A percentile compares a stretch with the other conserved stretches of the same genome.
Evolutionary conservation across 2,888 invertebrate species (phyloP).

Genomic region (Synergus gifuensis): DNA sequence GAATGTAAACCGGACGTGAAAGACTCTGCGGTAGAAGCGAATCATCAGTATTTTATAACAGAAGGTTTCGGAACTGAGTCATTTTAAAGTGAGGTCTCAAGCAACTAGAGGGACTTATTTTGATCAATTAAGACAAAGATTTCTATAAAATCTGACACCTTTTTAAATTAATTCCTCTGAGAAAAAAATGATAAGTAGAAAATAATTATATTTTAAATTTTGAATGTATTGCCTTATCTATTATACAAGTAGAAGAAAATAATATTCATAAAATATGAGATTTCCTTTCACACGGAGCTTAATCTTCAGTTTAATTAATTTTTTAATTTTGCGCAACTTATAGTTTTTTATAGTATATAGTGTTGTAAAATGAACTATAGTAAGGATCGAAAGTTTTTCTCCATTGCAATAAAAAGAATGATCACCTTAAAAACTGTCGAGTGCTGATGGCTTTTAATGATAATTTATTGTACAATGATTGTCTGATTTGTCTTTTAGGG

Average conservation of each 20-base stretch:
- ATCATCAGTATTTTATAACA: conserved; percentile 3
- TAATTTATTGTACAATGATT: not conserved
- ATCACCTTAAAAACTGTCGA: not conserved
- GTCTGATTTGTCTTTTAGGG: not conserved
- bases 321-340: not conserved
- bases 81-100: not conserved
- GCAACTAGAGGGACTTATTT: not conserved
- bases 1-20: conserved; percentile 18
- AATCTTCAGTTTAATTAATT: not conserved
- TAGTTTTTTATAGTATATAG: no score
- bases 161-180: not conserved
- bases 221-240: not conserved
- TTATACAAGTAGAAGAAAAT: not conserved
- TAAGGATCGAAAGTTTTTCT: not conserved
- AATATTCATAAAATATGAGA: not conserved
- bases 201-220: not conserved
- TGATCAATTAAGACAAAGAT: not conserved
- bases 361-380: no score
- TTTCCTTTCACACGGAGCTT: not conserved
- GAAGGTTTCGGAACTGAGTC: conserved; percentile 24
- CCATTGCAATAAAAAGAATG: conserved; percentile 7
- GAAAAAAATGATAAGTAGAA: not conserved
- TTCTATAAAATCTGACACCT: not conserved
- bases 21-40: not conserved
- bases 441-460: not conserved